Evolutionary conservation across 2,113 vertebrate genomes (phyloP), one percentile per base, ranked within the genome.

Genomic region (Fregata magnificens): DNA sequence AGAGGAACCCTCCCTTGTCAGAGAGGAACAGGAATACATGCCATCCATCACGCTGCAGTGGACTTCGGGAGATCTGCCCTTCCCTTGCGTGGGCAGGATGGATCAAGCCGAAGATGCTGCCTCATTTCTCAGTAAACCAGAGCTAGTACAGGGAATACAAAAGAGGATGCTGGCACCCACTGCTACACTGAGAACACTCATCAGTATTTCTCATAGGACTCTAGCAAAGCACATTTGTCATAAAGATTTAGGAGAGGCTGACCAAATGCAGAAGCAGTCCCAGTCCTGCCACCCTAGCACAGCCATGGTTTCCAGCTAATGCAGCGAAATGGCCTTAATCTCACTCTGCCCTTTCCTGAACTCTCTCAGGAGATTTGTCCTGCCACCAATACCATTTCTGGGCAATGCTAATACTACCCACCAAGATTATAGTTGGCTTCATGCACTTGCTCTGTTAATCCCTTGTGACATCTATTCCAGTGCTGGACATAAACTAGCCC

Each of bases 121-220:
- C 82, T 88, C 70, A 47, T 65, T 89, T 73, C 92, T 93, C 84
- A 84, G n/a, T 62, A 84, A 66, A 84, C 32, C 78, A 92, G 81
- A 69, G 80, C n/a, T 20, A 70, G 45, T 5, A 85, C 4, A 21
- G 61, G 44, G 50, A 93, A 95, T 85, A 90, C 70, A 85, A 45
- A 95, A 78, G 28, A 93, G 66, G 45, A 79, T 71, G 73, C n/a
- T 62, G 80, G 86, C 79, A 82, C 56, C 69, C 42, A 73, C 29
- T 49, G 42, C 65, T 78, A 36, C 73, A 36, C 6, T 10, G 3
- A 70, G 50, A 84, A 82, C 0, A 1, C 69, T 81, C 85, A 79
- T 67, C 69, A 79, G 42, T 70, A 53, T 67, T 92, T 92, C 88
- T 70, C 73, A 70, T 0, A 15, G 59, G 73, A 78, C 55, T 87